phyloP scores from a whole-genome alignment of 2,797 vertebrate species.

The Cossypha caffra region DNA sequence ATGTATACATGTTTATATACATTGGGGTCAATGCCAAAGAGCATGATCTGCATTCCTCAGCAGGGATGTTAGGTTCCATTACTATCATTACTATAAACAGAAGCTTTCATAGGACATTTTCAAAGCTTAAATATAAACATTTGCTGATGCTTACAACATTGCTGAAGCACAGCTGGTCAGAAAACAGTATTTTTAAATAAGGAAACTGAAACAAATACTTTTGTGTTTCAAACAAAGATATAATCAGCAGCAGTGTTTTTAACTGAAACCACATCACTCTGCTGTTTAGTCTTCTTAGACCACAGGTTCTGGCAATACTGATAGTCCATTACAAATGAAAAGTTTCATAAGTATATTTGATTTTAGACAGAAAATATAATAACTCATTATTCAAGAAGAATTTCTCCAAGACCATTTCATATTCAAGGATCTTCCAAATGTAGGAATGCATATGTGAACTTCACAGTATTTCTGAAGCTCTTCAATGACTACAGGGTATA shows the following conservation, averaged over 20 bases:
- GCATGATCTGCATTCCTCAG: background rate
- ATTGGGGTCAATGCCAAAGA: background rate
- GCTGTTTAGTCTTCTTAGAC: background rate
- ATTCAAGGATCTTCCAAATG: background rate
- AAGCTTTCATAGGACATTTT: background rate
- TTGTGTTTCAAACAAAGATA: background rate
- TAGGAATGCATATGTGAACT: background rate
- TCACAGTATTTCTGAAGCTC: background rate
- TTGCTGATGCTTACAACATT: background rate
- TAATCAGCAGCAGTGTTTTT: background rate
- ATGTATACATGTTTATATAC: background rate
- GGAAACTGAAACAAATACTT: background rate
- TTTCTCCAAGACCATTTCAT: background rate
- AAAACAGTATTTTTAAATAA: background rate
- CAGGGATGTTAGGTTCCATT: background rate
- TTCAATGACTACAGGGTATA: background rate
- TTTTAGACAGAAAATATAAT: background rate
- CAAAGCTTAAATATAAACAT: conserved; percentile 3
- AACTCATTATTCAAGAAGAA: background rate
- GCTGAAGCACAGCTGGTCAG: background rate
- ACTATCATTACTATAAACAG: background rate
- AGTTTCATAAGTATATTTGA: background rate
- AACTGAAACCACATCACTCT: background rate
- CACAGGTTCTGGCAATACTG: background rate
- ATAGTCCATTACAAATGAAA: background rate